Evolutionary conservation across 2,113 vertebrate genomes (phyloP).

Genomic region (Myrmecobius fasciatus): DNA sequence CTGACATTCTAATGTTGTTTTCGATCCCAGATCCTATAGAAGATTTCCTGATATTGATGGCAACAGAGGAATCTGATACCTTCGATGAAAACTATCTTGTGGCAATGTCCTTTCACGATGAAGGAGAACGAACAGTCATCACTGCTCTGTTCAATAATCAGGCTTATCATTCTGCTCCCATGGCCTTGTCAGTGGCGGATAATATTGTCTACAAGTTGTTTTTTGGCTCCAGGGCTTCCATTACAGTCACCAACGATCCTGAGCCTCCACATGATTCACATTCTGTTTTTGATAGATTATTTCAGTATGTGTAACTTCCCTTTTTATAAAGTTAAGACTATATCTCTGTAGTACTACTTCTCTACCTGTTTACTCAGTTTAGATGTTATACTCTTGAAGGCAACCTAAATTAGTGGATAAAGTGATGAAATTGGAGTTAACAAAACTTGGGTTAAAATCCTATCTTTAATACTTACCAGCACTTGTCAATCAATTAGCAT

Average conservation of each 20-base stretch:
- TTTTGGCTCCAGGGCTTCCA: conserved; percentile 88
- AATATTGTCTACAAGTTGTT: conserved; percentile 89
- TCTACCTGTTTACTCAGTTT: neutral
- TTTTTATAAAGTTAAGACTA: neutral
- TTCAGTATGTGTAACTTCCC: conserved; percentile 85
- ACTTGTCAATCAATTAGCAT: neutral
- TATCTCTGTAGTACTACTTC: neutral
- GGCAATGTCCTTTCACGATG: conserved; percentile 85
- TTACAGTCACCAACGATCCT: conserved; percentile 88
- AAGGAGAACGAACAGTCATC: conserved; percentile 70
- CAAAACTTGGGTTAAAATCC: neutral
- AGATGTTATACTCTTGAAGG: neutral
- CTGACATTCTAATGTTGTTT: neutral
- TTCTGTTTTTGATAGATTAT: conserved; percentile 87
- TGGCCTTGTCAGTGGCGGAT: conserved; percentile 90
- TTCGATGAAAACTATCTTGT: conserved; percentile 91
- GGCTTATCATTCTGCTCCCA: conserved; percentile 90
- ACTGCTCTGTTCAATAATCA: conserved; percentile 94
- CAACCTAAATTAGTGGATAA: neutral
- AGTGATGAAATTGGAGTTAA: neutral
- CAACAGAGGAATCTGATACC: conserved; percentile 86
- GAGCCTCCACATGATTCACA: conserved; percentile 92
- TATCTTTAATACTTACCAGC: neutral
- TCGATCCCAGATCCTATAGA: conserved; percentile 84
- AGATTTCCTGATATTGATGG: conserved; percentile 87